These are phyloP conservation scores for Xylocopa sonorina DNA, from an alignment of 1,140 invertebrate species.

Conservation along the genomic window DNA sequence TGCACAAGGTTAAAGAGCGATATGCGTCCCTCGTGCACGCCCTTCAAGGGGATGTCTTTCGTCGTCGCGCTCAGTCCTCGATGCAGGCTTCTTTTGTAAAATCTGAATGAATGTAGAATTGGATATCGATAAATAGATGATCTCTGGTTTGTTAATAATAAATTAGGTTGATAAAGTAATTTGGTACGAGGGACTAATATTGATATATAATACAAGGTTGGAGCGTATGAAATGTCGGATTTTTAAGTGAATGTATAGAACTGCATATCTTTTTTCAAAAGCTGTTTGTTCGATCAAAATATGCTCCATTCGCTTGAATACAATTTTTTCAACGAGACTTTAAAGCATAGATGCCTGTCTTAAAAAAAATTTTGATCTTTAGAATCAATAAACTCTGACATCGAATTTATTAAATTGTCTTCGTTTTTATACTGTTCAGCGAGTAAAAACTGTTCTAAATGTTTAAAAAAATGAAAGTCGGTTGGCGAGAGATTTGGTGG, in stretches of 20 bases:
- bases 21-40: not conserved
- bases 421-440: constrained; percentile 2
- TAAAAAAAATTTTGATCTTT: constrained; percentile 13
- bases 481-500: constrained; percentile 18
- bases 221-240: constrained; percentile 22
- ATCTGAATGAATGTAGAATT: too few species aligned
- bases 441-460: constrained; percentile 4
- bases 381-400: constrained; percentile 3
- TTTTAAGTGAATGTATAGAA: constrained; percentile 19
- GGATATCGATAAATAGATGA: too few species aligned
- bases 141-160: too few species aligned
- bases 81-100: too few species aligned
- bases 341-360: too few species aligned
- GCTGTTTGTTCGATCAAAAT: constrained; percentile 2
- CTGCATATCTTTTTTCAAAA: constrained; percentile 17
- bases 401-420: not conserved
- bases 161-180: too few species aligned
- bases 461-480: constrained; percentile 25
- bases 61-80: too few species aligned
- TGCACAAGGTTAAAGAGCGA: constrained; percentile 25
- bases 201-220: too few species aligned
- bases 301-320: not conserved
- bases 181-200: too few species aligned
- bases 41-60: not conserved
- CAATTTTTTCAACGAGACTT: not conserved